Conservation (phyloP, 2,888 invertebrate species). For the Troilus luridus region DNA sequence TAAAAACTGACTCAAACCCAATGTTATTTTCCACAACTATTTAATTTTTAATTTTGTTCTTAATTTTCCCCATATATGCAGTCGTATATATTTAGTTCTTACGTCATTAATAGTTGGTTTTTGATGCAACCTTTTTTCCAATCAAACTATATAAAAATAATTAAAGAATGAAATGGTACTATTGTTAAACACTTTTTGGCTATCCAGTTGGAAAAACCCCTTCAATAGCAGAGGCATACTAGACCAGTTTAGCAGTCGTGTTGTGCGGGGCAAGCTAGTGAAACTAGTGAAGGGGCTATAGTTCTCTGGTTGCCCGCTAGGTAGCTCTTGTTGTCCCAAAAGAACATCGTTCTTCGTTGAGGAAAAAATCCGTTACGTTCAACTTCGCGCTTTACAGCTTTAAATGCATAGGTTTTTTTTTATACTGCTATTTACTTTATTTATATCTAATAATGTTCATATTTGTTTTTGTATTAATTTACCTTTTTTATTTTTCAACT, state of each 20-base stretch:
- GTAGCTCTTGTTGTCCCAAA: not conserved
- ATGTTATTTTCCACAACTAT: too few species aligned
- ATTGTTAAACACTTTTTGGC: too few species aligned
- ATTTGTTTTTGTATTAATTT: not conserved
- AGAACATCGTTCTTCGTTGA: not conserved
- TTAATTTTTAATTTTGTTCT: too few species aligned
- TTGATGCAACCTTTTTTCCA: too few species aligned
- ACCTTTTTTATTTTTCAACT: not conserved
- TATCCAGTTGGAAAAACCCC: not conserved
- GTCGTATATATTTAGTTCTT: too few species aligned
- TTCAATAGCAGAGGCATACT: not conserved
- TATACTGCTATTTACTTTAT: not conserved
- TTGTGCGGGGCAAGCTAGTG: not conserved
- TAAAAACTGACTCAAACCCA: too few species aligned
- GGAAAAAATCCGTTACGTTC: conserved; percentile 10
- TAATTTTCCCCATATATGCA: too few species aligned
- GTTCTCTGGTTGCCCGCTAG: conserved; percentile 17
- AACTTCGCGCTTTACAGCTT: not conserved
- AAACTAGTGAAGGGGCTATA: not conserved
- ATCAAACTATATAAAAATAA: too few species aligned
- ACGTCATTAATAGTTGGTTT: too few species aligned
- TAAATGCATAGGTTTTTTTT: not conserved
- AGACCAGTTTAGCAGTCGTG: not conserved
- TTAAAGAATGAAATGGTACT: too few species aligned
- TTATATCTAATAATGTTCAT: not conserved